Conservation (phyloP, 2,113 vertebrate genomes). For the Equus quagga region DNA sequence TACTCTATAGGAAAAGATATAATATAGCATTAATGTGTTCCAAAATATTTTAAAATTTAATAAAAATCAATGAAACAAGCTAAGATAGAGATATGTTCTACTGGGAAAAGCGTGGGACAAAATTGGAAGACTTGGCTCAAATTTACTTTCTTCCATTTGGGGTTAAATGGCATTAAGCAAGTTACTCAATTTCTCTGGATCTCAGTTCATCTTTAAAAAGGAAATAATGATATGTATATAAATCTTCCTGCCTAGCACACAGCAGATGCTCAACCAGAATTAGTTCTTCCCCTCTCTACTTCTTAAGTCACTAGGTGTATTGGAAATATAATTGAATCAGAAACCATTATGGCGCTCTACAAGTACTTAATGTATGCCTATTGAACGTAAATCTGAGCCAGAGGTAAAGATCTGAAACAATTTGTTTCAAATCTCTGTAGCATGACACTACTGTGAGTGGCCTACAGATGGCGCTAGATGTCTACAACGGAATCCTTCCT, state of each 20-base stretch:
- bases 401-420: neutral
- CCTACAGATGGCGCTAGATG: constrained; percentile 91
- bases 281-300: neutral
- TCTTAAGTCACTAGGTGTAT: neutral
- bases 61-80: constrained; percentile 37
- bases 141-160: neutral
- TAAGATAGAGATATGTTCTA: neutral
- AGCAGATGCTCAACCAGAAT: neutral
- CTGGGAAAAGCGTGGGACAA: neutral
- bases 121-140: neutral
- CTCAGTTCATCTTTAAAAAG: constrained; percentile 32
- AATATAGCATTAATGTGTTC: neutral
- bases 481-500: constrained; percentile 91
- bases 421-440: constrained; percentile 73
- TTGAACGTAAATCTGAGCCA: neutral
- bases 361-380: neutral
- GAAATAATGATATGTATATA: neutral
- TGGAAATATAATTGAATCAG: neutral
- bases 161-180: neutral
- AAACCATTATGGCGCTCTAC: neutral
- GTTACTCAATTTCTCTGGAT: neutral
- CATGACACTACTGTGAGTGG: constrained; percentile 92
- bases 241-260: neutral
- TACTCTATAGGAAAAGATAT: neutral
- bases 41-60: constrained; percentile 21